Base-by-base conservation (phyloP, 2,888 invertebrate species). In the Hyles lineata region DNA sequence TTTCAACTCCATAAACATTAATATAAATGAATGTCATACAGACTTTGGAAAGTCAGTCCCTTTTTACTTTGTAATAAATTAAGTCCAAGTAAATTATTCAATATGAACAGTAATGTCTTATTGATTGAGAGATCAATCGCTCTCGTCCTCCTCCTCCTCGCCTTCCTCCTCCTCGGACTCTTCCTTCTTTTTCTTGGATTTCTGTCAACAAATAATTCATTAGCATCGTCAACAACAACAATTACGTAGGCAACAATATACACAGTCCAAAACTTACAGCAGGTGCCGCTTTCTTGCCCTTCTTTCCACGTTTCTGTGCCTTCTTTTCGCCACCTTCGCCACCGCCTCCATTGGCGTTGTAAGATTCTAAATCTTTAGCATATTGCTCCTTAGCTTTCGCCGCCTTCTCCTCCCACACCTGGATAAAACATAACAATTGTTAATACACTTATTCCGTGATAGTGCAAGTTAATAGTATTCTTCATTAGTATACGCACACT, bases 341-440 rank as follows among this genome's bases (percentile, higher is more conserved):
- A 74, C 95, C 95, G 75, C 96, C 97, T 59, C 97, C 97, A 77
- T 96, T 96, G 32, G 97, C 97, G 88, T 97, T 97, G 90, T 98
- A 99, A 85, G 98, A 98, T 87, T 97, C 97, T 96, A 99, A 97
- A 72, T 97, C 98, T 86, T 96, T 96, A 73, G 96, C 96, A 90
- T 99, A 99, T 75, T 98, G 97, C 87, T 98, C 97, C 92, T 99
- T 99, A 69, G 97, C 97, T 90, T 97, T 96, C 23, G 96, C 97
- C 7, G 98, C 98, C 90, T 98, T 98, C 80, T 96, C 96, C 83
- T 99, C 99, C 98, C 98, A 99, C 92, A 98, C 97, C 97, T 97
- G 81, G 61, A 80, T 71, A 81, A 76, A 78, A 76, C 76, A 78
- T 71, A 59, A 75, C 25, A 60, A 67, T 74, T 74, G 72, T 71